phyloP scores from a whole-genome alignment of 2,888 invertebrate genomes.

The Eubasilissa splendida region DNA sequence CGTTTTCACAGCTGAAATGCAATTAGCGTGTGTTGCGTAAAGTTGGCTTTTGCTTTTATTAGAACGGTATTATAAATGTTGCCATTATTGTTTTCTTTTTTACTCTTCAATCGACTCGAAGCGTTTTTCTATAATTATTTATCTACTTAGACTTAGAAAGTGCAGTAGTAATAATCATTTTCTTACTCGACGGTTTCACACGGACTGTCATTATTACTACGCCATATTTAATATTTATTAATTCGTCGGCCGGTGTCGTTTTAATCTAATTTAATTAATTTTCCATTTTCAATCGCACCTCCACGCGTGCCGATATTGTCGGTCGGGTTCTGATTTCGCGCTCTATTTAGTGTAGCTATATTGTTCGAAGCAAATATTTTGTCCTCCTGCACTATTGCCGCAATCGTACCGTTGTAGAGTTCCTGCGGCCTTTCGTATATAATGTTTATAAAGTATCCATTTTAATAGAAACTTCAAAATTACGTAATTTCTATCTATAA shows the following conservation, averaged over 20 bases:
- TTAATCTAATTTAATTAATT: neutral
- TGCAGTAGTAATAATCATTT: constrained; percentile 21
- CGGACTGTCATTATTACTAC: constrained; percentile 7
- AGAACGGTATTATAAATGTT: neutral
- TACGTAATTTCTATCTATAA: too few relatives aligned
- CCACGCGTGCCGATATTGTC: neutral
- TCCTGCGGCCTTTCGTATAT: too few relatives aligned
- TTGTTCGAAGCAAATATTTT: too few relatives aligned
- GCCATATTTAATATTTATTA: neutral
- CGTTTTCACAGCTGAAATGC: too few relatives aligned
- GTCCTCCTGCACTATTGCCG: too few relatives aligned
- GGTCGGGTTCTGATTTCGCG: too few relatives aligned
- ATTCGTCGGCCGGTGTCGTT: neutral
- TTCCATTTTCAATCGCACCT: neutral
- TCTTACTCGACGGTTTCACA: constrained; percentile 27
- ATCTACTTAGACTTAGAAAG: constrained; percentile 15
- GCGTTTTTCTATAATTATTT: constrained; percentile 25
- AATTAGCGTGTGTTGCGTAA: too few relatives aligned
- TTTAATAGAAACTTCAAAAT: too few relatives aligned
- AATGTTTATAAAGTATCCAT: too few relatives aligned
- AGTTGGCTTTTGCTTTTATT: neutral
- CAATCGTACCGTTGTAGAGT: too few relatives aligned
- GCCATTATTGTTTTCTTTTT: neutral
- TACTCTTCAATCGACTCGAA: constrained; percentile 19
- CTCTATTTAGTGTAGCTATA: too few relatives aligned